Evolutionary conservation across 37 sponge, comb jelly and placozoan species (phyloP).

Genomic region (Cliona cf. orientalis): DNA sequence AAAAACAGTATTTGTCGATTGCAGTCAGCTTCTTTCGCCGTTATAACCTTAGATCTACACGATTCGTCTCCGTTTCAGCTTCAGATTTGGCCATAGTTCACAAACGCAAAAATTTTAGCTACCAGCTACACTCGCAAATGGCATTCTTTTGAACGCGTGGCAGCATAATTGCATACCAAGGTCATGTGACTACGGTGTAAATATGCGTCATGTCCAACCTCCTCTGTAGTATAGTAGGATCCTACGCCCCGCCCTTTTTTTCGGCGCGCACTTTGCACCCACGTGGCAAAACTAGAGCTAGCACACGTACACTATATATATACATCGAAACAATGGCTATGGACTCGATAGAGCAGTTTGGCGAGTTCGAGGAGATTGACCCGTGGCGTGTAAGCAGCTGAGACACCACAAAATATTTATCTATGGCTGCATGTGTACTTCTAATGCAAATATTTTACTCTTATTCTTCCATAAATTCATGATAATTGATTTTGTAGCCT

Average conservation of each 20-base stretch:
- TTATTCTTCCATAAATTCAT: not conserved
- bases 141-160: no score
- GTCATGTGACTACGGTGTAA: no score
- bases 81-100: no score
- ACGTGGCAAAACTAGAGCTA: not conserved
- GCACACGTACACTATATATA: not conserved
- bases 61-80: no score
- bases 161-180: no score
- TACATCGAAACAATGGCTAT: not conserved
- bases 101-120: no score
- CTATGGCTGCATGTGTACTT: not conserved
- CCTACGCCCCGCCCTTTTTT: not conserved
- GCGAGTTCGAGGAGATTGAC: constrained; percentile 17
- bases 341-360: not conserved
- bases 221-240: no score
- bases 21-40: no score
- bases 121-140: no score
- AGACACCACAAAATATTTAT: not conserved
- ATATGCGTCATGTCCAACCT: no score
- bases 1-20: no score
- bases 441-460: not conserved
- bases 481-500: constrained; percentile 1
- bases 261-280: not conserved
- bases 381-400: constrained; percentile 20
- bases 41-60: no score